Percentiles rank a stretch among this genome's conserved stretches.
These are phyloP conservation scores for Dissostichus mawsoni DNA, from an alignment of 2,113 vertebrate genomes.

Conservation along the genomic window DNA sequence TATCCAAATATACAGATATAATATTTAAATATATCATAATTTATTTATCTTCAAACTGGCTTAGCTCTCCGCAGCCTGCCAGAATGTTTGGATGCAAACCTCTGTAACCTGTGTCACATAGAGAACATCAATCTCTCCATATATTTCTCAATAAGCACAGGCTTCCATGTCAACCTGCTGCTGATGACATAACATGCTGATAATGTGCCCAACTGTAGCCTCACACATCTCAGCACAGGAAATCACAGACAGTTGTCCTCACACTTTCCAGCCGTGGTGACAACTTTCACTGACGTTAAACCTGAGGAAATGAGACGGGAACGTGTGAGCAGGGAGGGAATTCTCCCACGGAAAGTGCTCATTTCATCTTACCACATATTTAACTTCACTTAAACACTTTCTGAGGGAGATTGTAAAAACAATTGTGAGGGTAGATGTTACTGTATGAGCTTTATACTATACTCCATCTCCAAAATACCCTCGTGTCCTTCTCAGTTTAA, in stretches of 20 bases:
- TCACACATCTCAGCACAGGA: slow-evolving; percentile 53
- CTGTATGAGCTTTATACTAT: background rate
- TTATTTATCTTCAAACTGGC: background rate
- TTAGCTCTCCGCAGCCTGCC: too few species aligned
- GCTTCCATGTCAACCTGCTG: slow-evolving; percentile 11
- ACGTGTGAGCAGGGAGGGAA: slow-evolving; percentile 40
- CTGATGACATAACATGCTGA: slow-evolving; percentile 31
- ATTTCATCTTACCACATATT: slow-evolving; percentile 14
- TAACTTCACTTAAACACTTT: background rate
- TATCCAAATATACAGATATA: background rate
- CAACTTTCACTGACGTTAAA: slow-evolving; percentile 59
- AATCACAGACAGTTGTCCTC: slow-evolving; percentile 71
- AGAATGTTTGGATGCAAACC: too few species aligned
- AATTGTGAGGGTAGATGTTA: background rate
- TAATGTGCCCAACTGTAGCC: slow-evolving; percentile 31
- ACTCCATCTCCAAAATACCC: background rate
- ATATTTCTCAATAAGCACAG: background rate
- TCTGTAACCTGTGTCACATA: too few species aligned
- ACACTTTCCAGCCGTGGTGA: slow-evolving; percentile 61
- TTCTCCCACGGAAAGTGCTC: slow-evolving; percentile 26
- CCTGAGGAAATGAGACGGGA: slow-evolving; percentile 49
- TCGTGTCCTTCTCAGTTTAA: background rate
- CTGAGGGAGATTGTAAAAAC: background rate
- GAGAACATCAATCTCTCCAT: background rate
- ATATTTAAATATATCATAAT: background rate